Evolutionary conservation across 2,797 vertebrate genomes (phyloP), one percentile per base, ranked within the genome.

Genomic region (Pseudochaenichthys georgianus): DNA sequence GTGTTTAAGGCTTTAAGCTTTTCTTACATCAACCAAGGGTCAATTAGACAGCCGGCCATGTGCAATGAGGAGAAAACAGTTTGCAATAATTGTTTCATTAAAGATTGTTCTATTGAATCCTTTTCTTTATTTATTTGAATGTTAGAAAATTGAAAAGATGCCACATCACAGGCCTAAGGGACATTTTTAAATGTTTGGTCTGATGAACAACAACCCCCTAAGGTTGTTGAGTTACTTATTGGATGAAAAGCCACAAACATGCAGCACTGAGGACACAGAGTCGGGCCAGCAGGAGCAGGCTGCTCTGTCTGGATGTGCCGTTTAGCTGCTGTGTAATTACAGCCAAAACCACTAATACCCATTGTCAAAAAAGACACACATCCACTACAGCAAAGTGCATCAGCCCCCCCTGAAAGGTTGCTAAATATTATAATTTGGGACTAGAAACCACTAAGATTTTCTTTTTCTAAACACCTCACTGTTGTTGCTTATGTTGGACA

Each of bases 301-400:
- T 42, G 70, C 57, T 61, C 38, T 41, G 77, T 70, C 65, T 83
- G 81, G 61, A 78, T 6, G 11, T 63, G 74, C 54, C 1, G 54
- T 72, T 75, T 68, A 74, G 53, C 78, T 86, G 71, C 58, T 75
- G 73, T 81, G 69, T 87, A 83, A 88, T 88, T 87, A 89, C 51
- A 84, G 57, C 75, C 73, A 76, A 64, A 71, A 78, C 51, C 74
- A 81, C 82, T 63, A 66, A 78, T 72, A 72, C 48, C 72, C 63
- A 77, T 75, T 77, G 81, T 54, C 73, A 57, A 78, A 64, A 80
- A 63, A 55, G 43, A 43, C 53, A 76, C 64, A 68, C 43, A 71
- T 50, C 17, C 69, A 46, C 73, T 31, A 46, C 70, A 45, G 64
- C n/a, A 3, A 50, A 73, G 43, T 50, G 54, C 0, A 64, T 47